Percentiles rank a stretch among this genome's conserved stretches.
Conservation (phyloP, 2,888 invertebrate species). For the Chorisops tibialis region DNA sequence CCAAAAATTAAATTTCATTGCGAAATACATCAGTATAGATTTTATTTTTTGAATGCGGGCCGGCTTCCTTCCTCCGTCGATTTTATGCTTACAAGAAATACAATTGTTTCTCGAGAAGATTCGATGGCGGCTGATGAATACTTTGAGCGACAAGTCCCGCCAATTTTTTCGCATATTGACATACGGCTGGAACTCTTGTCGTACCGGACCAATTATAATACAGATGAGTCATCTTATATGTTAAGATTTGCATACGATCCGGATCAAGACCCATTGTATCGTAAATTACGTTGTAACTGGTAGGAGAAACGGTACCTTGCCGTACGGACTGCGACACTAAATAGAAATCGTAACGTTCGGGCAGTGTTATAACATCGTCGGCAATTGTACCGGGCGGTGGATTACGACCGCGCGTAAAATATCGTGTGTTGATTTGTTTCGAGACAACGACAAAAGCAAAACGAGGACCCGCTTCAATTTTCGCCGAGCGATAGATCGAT, state of each 20-base stretch:
- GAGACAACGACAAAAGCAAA: slow-evolving; percentile 83
- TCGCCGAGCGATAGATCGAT: slow-evolving; percentile 55
- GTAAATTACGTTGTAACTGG: slow-evolving; percentile 81
- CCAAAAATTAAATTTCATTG: no score
- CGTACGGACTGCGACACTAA: slow-evolving; percentile 81
- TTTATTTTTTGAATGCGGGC: neutral
- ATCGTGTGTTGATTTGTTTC: slow-evolving; percentile 78
- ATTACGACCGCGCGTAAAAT: slow-evolving; percentile 61
- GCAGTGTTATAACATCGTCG: slow-evolving; percentile 79
- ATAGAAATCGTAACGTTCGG: slow-evolving; percentile 84
- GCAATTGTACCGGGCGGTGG: slow-evolving; percentile 86
- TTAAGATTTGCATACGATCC: slow-evolving; percentile 76
- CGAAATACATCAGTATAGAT: neutral
- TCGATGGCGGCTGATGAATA: slow-evolving; percentile 65
- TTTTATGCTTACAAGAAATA: slow-evolving; percentile 63
- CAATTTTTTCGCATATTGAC: slow-evolving; percentile 92
- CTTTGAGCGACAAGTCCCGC: slow-evolving; percentile 83
- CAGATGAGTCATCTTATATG: slow-evolving; percentile 84
- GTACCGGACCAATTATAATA: slow-evolving; percentile 91
- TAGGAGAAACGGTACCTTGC: slow-evolving; percentile 89
- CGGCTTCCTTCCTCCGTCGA: no score
- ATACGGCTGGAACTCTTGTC: slow-evolving; percentile 86
- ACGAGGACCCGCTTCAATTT: slow-evolving; percentile 49
- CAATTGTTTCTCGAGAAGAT: slow-evolving; percentile 61
- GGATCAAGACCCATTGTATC: slow-evolving; percentile 68